Evolutionary conservation across 23 tunicate genomes (phyloP).

Genomic region (Halocynthia roretzi): DNA sequence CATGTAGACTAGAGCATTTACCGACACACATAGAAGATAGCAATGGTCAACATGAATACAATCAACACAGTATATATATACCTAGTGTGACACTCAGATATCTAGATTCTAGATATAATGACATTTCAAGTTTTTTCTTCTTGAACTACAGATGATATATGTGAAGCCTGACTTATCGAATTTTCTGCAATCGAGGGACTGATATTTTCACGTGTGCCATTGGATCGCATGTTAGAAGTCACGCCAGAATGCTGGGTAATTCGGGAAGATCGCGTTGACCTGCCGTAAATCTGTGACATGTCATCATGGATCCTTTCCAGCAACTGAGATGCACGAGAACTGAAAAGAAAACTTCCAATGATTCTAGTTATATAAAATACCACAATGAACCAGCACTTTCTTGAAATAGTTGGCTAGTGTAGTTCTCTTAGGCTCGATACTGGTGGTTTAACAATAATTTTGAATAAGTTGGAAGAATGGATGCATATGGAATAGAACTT

Average conservation of each 20-base stretch:
- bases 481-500: not conserved
- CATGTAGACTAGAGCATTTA: too few relatives aligned
- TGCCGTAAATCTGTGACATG: constrained; percentile 57
- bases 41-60: too few relatives aligned
- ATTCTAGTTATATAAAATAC: not conserved
- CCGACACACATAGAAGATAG: too few relatives aligned
- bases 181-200: not conserved
- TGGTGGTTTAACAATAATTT: too few relatives aligned
- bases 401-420: not conserved
- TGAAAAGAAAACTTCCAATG: constrained; percentile 4
- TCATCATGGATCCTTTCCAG: constrained; percentile 70
- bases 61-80: too few relatives aligned
- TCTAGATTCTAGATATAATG: too few relatives aligned
- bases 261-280: constrained; percentile 55
- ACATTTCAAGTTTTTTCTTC: not conserved
- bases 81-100: too few relatives aligned
- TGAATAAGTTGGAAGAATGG: too few relatives aligned
- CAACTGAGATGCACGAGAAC: constrained; percentile 71
- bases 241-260: constrained; percentile 32
- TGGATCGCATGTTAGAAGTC: not conserved
- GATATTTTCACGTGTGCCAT: not conserved
- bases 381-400: too few relatives aligned
- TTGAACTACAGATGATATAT: not conserved
- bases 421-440: too few relatives aligned
- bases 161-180: not conserved